Base-by-base conservation (phyloP, 1,140 invertebrate genomes). In the Drosophila lini region DNA sequence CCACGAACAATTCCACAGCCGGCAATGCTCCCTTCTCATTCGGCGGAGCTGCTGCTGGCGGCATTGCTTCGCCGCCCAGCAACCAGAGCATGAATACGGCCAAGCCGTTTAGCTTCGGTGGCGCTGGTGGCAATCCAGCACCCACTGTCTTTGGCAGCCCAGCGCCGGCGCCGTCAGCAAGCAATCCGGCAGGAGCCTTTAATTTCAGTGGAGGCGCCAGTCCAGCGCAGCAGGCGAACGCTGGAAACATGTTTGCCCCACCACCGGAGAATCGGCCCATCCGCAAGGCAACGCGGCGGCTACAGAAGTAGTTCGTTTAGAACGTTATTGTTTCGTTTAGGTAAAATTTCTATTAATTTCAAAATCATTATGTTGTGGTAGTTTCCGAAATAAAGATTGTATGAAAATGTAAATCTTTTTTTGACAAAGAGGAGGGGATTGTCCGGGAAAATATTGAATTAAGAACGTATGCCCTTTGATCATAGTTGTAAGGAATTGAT, bases 91-190 rank as follows among this genome's bases (percentile, higher is more conserved):
- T 50, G 34, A 85, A 58, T 25, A 64, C 47, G n/a, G 25, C 71
- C 0, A 88, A 89, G 16, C 80, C 77, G 6, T 88, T 89, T 34
- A 45, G 41, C 36, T 88, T 88, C 38, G 80, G 80, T 44, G 65
- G 50, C 31, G 64, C 31, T 11, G 56, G 67, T 7, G 42, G 25
- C n/a, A 67, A 32, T 40, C 59, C 74, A 15, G 41, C 48, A 0
- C 15, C 32, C 8, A 86, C 32, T 53, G 38, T 63, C 10, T 85
- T 85, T n/a, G 79, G 57, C 25, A 83, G 61, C 13, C 63, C 63
- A n/a, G 56, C 70, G 0, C 55, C 76, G 1, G 31, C 79, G 1
- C 25, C 81, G 5, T 11, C 61, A 9, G 52, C 58, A 0, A 61
- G 36, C 34, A 78, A 64, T 52, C 22, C 64, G 2, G 40, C 68